These are phyloP conservation scores for Diadophis punctatus DNA, from an alignment of 2,113 vertebrate species.

Conservation along the genomic window DNA sequence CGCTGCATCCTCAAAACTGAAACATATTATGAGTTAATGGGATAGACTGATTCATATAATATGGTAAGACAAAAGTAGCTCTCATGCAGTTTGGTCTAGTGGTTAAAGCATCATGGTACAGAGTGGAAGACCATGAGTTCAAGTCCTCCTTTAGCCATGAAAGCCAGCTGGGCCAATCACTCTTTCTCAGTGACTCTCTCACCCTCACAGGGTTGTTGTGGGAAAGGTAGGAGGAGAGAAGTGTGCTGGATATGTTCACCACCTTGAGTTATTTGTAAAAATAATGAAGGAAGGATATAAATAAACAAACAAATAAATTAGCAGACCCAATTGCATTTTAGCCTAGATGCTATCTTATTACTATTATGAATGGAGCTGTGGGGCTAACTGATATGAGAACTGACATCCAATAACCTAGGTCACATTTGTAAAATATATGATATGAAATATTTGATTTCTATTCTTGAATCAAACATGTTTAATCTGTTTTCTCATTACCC, in stretches of 20 bases:
- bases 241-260: no score
- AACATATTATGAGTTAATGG: not conserved
- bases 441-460: not conserved
- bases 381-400: constrained; percentile 51
- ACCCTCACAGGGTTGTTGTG: no score
- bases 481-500: not conserved
- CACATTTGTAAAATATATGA: not conserved
- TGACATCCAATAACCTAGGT: constrained; percentile 42
- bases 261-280: no score
- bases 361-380: not conserved
- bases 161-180: no score
- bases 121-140: no score
- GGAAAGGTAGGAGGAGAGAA: no score
- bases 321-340: not conserved
- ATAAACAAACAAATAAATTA: no score
- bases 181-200: no score
- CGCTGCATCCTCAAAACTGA: not conserved
- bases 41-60: not conserved
- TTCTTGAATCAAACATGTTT: not conserved
- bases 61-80: not conserved
- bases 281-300: no score
- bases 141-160: no score
- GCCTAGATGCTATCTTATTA: not conserved
- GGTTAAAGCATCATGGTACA: no score
- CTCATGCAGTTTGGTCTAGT: no score